phyloP scores from a whole-genome alignment of 2,797 vertebrate genomes.

The Scyliorhinus canicula region DNA sequence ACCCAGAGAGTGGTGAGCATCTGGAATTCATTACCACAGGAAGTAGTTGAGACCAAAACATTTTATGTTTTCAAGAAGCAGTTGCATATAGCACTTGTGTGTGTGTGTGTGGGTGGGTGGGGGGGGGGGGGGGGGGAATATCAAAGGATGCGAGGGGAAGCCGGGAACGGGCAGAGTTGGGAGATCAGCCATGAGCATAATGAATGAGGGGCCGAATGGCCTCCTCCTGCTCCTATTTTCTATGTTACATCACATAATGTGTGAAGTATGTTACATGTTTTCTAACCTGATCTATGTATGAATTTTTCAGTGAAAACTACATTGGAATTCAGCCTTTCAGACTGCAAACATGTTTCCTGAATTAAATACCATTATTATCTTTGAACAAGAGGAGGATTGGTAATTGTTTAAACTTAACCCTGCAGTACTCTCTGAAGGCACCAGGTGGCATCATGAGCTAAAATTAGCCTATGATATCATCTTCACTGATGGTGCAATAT shows the following conservation, averaged over 20 bases:
- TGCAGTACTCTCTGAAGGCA: not conserved
- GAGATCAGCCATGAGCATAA: no score
- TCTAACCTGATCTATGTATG: not conserved
- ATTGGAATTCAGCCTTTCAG: not conserved
- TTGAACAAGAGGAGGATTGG: not conserved
- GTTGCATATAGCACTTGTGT: no score
- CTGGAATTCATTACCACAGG: no score
- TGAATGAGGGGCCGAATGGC: no score
- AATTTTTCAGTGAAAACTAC: not conserved
- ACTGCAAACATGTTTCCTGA: not conserved
- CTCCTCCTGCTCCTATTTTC: no score
- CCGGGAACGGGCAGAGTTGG: no score
- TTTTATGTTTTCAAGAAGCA: no score
- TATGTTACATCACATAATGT: not conserved
- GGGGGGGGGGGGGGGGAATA: no score
- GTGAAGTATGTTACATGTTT: not conserved
- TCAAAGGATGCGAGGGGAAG: no score
- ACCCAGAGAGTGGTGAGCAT: no score
- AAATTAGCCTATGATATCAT: constrained; percentile 36
- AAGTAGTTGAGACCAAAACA: no score
- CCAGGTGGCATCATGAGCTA: constrained; percentile 26
- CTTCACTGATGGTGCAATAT: constrained; percentile 12
- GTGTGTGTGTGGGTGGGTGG: no score
- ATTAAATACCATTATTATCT: not conserved
- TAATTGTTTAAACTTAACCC: not conserved